Evolutionary conservation across 2,797 vertebrate species (phyloP), one percentile per base, ranked within the genome.

Genomic region (Takifugu ocellatus): DNA sequence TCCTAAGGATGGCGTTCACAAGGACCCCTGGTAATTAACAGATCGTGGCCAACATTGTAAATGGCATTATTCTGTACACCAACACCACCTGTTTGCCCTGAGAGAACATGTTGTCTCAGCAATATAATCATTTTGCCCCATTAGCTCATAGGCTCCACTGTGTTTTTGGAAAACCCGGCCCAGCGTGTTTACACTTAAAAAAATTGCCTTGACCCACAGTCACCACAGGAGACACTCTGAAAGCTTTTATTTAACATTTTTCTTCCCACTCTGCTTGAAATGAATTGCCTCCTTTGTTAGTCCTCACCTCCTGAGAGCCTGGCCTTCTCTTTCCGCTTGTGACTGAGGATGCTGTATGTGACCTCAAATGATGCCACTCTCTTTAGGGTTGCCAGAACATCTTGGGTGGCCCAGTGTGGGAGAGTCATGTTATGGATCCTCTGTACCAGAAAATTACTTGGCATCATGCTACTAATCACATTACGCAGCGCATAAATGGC

Each of bases 221-320:
- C 70, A 63, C 54, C 61, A 39, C 48, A 63, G 54, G 25, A 66
- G 39, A 78, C 24, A 53, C 54, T 51, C 36, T 26, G 12, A 44
- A 26, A 7, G 21, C 36, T 57, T 49, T 56, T 50, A 12, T 2
- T 43, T 15, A 17, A 51, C 42, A 64, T 46, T 69, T 65, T 59
- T 59, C 39, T 64, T 54, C 43, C 15, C 61, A 52, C 14, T 44
- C 9, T 44, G 44, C 54, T 68, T 61, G 50, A 61, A 68, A 72
- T 66, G 16, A 78, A 75, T 63, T 46, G 33, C 36, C 26, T 71
- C 56, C 61, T 47, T 62, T 61, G 43, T 58, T 63, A 70, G 44
- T 60, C 53, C 86, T 92, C 87, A 96, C 94, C 95, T 84, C 95
- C 94, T 5, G 94, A 93, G 51, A 96, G 90, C 70, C 92, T 86